Conservation (phyloP, 2,797 vertebrate species). For the Pteropus rufus region DNA sequence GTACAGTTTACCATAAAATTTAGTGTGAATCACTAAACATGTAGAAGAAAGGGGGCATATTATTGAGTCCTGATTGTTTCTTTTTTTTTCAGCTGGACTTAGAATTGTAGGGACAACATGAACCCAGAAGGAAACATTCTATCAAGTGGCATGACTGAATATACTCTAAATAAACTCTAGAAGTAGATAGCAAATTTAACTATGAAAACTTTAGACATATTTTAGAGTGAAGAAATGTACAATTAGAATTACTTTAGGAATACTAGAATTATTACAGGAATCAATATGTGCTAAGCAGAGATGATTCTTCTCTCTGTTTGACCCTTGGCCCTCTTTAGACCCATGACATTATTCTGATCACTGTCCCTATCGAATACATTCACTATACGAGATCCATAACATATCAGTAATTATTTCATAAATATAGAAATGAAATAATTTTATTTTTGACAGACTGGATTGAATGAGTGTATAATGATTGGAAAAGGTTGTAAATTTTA, state of each 20-base stretch:
- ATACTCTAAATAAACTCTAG: slow-evolving; percentile 54
- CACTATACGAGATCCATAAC: slow-evolving; percentile 68
- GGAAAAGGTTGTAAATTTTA: slow-evolving; percentile 80
- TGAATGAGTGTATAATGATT: slow-evolving; percentile 77
- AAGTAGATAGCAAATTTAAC: slow-evolving; percentile 60
- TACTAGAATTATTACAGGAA: slow-evolving; percentile 44
- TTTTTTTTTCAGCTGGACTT: slow-evolving; percentile 51
- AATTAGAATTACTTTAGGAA: slow-evolving; percentile 66
- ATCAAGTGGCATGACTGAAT: slow-evolving; percentile 16
- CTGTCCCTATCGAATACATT: slow-evolving; percentile 48
- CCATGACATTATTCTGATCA: slow-evolving; percentile 41
- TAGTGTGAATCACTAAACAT: slow-evolving; percentile 45
- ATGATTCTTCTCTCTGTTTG: neutral
- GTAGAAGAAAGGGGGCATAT: slow-evolving; percentile 47
- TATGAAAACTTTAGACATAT: slow-evolving; percentile 34
- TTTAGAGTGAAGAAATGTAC: slow-evolving; percentile 60
- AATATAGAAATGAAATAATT: slow-evolving; percentile 76
- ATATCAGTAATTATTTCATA: slow-evolving; percentile 82
- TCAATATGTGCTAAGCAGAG: neutral
- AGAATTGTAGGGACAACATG: neutral
- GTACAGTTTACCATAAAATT: slow-evolving; percentile 75
- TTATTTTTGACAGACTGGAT: slow-evolving; percentile 84
- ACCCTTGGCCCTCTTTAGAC: neutral
- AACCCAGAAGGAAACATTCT: slow-evolving; percentile 42
- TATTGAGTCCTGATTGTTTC: slow-evolving; percentile 43